A percentile compares a stretch with the other conserved stretches of the same genome.
phyloP scores from a whole-genome alignment of 2,888 invertebrate species.

The Pegoplata infirma region DNA sequence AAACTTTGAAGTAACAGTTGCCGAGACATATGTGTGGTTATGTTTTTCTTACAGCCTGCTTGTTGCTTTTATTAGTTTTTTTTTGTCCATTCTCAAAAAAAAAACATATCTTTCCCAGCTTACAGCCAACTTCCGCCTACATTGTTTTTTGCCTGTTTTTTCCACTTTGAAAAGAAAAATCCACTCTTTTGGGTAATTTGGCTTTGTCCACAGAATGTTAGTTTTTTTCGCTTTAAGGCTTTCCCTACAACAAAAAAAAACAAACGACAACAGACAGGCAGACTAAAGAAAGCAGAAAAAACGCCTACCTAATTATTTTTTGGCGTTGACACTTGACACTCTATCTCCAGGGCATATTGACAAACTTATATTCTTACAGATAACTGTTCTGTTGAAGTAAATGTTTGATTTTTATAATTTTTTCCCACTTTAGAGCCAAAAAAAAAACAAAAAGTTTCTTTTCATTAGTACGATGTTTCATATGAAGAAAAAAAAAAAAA shows the following conservation, averaged over 20 bases:
- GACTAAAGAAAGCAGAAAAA: not conserved
- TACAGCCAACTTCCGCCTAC: slow-evolving; percentile 56
- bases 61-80: slow-evolving; percentile 1
- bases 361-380: slow-evolving; percentile 22
- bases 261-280: not conserved
- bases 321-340: slow-evolving; percentile 58
- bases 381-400: not conserved
- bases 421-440: not conserved
- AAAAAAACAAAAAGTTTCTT: not conserved
- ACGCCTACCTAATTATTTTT: slow-evolving; percentile 57
- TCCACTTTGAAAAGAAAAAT: not conserved
- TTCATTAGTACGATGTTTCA: not conserved
- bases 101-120: slow-evolving; percentile 38
- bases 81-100: not conserved
- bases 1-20: slow-evolving; percentile 61
- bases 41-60: slow-evolving; percentile 26
- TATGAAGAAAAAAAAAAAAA: too few relatives aligned
- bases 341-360: slow-evolving; percentile 24
- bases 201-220: slow-evolving; percentile 22
- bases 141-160: not conserved
- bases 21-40: slow-evolving; percentile 53
- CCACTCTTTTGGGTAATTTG: slow-evolving; percentile 20
- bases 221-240: slow-evolving; percentile 1
- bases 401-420: not conserved
- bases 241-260: not conserved